phyloP scores from a whole-genome alignment of 2,113 vertebrate genomes.

The Charina bottae region DNA sequence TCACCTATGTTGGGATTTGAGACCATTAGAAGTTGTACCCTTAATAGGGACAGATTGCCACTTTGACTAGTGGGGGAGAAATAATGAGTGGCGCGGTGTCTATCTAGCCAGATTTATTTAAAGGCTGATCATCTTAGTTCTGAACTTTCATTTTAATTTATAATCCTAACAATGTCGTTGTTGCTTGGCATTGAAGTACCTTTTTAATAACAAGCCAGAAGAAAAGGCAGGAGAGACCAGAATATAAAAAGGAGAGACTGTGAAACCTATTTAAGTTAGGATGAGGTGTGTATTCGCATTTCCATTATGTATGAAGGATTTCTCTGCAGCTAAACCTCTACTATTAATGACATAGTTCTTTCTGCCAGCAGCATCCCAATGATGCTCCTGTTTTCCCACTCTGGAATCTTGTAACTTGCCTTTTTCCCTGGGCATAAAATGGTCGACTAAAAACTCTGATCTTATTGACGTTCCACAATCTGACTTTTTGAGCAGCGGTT shows the following conservation, averaged over 20 bases:
- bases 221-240: not conserved
- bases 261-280: not conserved
- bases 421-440: not conserved
- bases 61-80: not conserved
- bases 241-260: not conserved
- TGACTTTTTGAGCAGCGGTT: not conserved
- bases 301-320: not conserved
- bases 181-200: not conserved
- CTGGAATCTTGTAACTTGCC: not conserved
- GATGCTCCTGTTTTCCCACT: not conserved
- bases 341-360: not conserved
- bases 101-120: not conserved
- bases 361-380: not conserved
- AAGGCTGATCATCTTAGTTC: not conserved
- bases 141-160: not conserved
- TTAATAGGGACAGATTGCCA: not conserved
- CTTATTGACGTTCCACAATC: not conserved
- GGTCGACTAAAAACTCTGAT: not conserved
- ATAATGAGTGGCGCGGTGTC: not conserved
- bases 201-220: not conserved
- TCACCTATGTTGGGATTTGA: not conserved
- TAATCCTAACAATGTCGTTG: not conserved
- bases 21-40: not conserved
- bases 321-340: not conserved
- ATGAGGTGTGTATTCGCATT: not conserved